Percentiles rank a stretch among this genome's conserved stretches.
Evolutionary conservation across 2,113 vertebrate genomes (phyloP).

Genomic region (Rhizomys pruinosus): DNA sequence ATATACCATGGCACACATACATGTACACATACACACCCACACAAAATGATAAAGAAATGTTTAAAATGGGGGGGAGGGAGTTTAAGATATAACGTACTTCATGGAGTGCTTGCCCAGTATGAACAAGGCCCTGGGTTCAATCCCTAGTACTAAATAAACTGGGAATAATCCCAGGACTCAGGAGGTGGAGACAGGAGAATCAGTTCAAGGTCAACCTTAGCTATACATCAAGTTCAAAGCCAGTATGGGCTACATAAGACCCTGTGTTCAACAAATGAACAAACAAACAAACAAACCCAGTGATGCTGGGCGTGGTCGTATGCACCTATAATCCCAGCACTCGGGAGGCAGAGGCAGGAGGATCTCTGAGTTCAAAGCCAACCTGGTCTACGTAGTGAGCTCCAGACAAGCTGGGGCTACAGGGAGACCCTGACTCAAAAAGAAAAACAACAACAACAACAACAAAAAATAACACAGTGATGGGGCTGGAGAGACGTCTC

Average conservation of each 20-base stretch:
- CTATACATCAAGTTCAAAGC: neutral
- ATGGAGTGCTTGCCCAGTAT: neutral
- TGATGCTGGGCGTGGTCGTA: too few relatives aligned
- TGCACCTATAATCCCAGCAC: too few relatives aligned
- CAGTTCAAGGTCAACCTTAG: neutral
- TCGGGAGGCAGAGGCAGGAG: too few relatives aligned
- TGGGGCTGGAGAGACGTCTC: too few relatives aligned
- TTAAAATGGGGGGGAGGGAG: too few relatives aligned
- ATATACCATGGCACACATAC: neutral
- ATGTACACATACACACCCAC: neutral
- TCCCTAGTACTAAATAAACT: neutral
- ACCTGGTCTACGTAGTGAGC: too few relatives aligned
- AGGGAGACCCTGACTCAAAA: too few relatives aligned
- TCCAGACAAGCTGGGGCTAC: too few relatives aligned
- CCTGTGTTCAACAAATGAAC: too few relatives aligned
- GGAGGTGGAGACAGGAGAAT: neutral
- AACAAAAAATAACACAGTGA: neutral
- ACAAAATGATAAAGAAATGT: neutral
- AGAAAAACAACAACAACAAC: too few relatives aligned
- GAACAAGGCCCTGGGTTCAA: neutral
- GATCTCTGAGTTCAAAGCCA: too few relatives aligned
- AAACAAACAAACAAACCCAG: too few relatives aligned
- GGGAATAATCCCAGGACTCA: neutral
- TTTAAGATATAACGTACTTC: neutral
- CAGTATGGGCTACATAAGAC: neutral